Evolutionary conservation across 2,113 vertebrate species (phyloP), one percentile per base, ranked within the genome.

Genomic region (Sebastes fasciatus): DNA sequence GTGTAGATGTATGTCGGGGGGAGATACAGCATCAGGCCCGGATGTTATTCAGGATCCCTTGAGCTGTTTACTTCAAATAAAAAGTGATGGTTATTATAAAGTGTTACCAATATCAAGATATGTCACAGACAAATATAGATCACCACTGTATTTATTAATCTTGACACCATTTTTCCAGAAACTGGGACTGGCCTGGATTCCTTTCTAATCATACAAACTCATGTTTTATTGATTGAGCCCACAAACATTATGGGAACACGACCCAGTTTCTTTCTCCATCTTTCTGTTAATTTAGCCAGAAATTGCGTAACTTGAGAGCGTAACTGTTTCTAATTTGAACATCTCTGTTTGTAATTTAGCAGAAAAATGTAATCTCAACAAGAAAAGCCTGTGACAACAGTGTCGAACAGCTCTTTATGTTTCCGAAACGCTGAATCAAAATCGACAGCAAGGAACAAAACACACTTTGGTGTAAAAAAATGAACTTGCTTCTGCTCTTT

Each of bases 211-310:
- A 34, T 34, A 34, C 58, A 45, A 54, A 71, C 8, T 62, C 52
- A 87, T 90, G 80, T 86, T 89, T 92, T 89, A 90, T 89, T 85
- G 77, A 91, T 87, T 8, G 45, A 72, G 72, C n/a, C 26, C 42
- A 60, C 70, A 82, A 62, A 79, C 58, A 21, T 74, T 48, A 8
- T 21, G 74, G 60, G 82, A 87, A 62, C 67, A 54, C 40, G 68
- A 76, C 85, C 89, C 85, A 84, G 43, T 89, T 92, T 74, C 64
- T 21, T 45, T 69, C 66, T 48, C 52, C 45, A 3, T 71, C 73
- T 68, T 8, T 65, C n/a, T 80, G 51, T 73, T 45, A 62, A 70
- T 54, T 51, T 49, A 52, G 58, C 34, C 79, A 72, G 19, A 71
- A 46, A 52, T 75, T 58, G 43, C 58, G 2, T 34, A 73, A 77